A percentile compares a stretch with the other conserved stretches of the same genome.
These are phyloP conservation scores for Trissolcus japonicus DNA, from an alignment of 2,888 invertebrate species.

Conservation along the genomic window DNA sequence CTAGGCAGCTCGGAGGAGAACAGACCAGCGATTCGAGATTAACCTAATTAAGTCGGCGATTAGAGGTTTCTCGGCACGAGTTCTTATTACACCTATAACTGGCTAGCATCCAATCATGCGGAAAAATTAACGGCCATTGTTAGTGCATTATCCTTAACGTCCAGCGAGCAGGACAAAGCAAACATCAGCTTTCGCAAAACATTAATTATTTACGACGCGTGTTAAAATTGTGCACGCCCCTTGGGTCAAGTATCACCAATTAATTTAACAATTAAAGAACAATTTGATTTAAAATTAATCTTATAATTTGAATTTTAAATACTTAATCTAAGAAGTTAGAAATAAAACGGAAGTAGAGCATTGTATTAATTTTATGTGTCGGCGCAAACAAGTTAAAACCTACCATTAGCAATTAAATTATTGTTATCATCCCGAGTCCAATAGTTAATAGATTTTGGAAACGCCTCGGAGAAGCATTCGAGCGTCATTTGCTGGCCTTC, in stretches of 20 bases:
- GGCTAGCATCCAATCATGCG: slow-evolving; percentile 50
- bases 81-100: slow-evolving; percentile 57
- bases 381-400: slow-evolving; percentile 5
- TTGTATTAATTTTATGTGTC: too few relatives aligned
- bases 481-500: slow-evolving; percentile 85
- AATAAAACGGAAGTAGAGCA: too few relatives aligned
- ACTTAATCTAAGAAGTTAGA: too few relatives aligned
- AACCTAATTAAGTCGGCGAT: slow-evolving; percentile 69
- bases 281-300: background rate
- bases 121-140: slow-evolving; percentile 43
- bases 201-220: slow-evolving; percentile 19
- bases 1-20: slow-evolving; percentile 11
- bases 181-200: slow-evolving; percentile 28
- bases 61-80: slow-evolving; percentile 60
- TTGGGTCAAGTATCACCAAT: background rate
- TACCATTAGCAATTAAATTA: slow-evolving; percentile 84
- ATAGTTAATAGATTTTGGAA: slow-evolving; percentile 90
- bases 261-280: background rate
- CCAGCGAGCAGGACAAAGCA: slow-evolving; percentile 5
- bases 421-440: slow-evolving; percentile 87
- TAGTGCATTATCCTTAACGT: slow-evolving; percentile 45
- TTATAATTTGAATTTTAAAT: too few relatives aligned
- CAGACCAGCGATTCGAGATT: slow-evolving; percentile 62
- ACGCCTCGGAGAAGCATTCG: slow-evolving; percentile 90
- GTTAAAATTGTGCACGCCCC: background rate